Base-by-base conservation (phyloP, 2,888 invertebrate species). In the Drosophila mayaguana region DNA sequence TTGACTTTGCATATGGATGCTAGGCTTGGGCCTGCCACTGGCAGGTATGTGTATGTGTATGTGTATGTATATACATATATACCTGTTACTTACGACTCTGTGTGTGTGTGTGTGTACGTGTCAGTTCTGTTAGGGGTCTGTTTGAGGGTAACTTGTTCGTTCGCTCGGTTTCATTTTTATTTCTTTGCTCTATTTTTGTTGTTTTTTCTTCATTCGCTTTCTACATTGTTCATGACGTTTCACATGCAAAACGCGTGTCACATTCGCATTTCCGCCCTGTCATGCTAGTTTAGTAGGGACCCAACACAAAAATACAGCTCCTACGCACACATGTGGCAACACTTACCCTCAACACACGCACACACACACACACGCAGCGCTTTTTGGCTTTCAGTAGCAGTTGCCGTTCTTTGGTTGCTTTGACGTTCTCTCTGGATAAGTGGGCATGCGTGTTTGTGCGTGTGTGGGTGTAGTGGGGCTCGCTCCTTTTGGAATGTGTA, bases 201-300 rank as follows among this genome's bases (percentile, higher is more conserved):
- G 5, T 43, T 50, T 53, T 12, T 20, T 12, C 12, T 43, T 22
- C 16, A 22, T 22, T 45, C 22, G 42, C 12, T 71, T 63, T 55
- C 28, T 60, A 75, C 78, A 77, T 84, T 89, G 82, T 88, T 85
- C 89, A 66, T 87, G 85, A 89, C 88, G 85, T 87, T 89, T 85
- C 87, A 89, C 88, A 90, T 88, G 88, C 86, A 88, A 89, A 90
- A 88, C 88, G 89, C 90, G 90, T 89, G 90, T 90, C 90, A 88
- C 86, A 85, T 84, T 80, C 89, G 77, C 78, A 83, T 83, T 90
- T 90, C 81, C 89, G 89, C 61, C 80, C 81, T 90, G 90, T 90
- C 89, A 89, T 85, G 84, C 80, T 84, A 86, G 88, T 88, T 90
- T 88, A 80, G 81, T 74, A 65, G 68, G 61, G 56, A 32, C 61